A percentile compares a stretch with the other conserved stretches of the same genome.
phyloP scores from a whole-genome alignment of 1,140 invertebrate species.

The Drosophila aff. region DNA sequence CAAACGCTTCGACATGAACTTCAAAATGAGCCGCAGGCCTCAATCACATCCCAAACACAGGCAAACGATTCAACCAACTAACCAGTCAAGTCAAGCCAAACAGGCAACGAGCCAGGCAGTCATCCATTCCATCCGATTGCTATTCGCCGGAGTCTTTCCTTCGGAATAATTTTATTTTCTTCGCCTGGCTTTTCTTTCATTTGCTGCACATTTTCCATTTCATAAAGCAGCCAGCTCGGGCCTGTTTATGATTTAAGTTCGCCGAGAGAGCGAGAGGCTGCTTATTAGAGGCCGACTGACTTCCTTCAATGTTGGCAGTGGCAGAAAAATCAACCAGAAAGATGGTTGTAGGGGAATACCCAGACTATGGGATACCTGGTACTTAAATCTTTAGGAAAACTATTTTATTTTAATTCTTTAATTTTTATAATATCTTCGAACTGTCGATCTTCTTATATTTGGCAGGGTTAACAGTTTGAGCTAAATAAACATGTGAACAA shows the following conservation, averaged over 20 bases:
- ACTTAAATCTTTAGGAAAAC: not conserved
- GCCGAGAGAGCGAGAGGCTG: conserved; percentile 44
- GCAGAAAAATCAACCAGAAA: conserved; percentile 10
- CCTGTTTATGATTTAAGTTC: conserved; percentile 79
- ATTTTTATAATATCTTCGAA: not conserved
- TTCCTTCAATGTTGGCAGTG: conserved; percentile 50
- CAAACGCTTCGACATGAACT: conserved; percentile 48
- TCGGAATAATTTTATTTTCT: conserved; percentile 48
- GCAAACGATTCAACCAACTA: conserved; percentile 32
- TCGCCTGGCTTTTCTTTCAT: conserved; percentile 62
- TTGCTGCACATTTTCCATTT: conserved; percentile 79
- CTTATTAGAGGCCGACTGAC: conserved; percentile 75
- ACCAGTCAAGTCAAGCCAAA: conserved; percentile 18
- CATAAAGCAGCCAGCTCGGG: conserved; percentile 75
- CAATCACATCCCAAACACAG: conserved; percentile 43
- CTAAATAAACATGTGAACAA: too few species aligned
- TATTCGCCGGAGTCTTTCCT: conserved; percentile 17
- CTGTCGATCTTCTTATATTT: not conserved
- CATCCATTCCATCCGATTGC: conserved; percentile 31
- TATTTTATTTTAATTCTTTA: not conserved
- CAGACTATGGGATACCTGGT: not conserved
- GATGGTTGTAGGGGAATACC: not conserved
- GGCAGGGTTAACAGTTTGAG: not conserved
- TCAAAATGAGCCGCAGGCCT: conserved; percentile 56
- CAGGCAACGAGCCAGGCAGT: conserved; percentile 6